phyloP scores from a whole-genome alignment of 2,888 invertebrate genomes.

The Anagyrus pseudococci region DNA sequence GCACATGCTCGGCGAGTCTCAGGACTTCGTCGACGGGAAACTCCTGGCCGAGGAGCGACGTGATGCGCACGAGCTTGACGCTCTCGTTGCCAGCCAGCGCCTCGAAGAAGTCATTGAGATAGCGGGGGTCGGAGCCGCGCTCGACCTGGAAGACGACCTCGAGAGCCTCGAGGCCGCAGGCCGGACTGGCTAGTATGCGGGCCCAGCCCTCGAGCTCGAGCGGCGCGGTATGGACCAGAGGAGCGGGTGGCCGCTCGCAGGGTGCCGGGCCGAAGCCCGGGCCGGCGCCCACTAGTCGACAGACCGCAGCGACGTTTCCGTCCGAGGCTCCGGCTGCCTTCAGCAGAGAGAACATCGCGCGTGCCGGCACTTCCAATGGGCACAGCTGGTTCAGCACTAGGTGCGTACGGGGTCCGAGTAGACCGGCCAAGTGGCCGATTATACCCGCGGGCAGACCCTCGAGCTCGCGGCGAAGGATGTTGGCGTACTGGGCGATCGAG shows the following conservation, averaged over 20 bases:
- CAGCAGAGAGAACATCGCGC: conserved; percentile 64
- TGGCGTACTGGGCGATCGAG: conserved; percentile 64
- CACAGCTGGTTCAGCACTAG: conserved; percentile 64
- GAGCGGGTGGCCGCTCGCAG: conserved; percentile 52
- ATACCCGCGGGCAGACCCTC: conserved; percentile 63
- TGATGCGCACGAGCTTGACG: conserved; percentile 64
- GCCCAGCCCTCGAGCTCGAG: conserved; percentile 65
- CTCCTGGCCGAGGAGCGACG: conserved; percentile 65
- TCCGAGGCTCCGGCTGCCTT: conserved; percentile 66
- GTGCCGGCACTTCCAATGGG: conserved; percentile 64
- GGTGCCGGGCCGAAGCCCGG: conserved; percentile 61
- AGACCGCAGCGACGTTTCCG: conserved; percentile 65
- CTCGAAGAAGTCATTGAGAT: conserved; percentile 64
- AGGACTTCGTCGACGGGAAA: conserved; percentile 64
- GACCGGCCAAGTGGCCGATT: conserved; percentile 64
- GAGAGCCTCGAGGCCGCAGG: conserved; percentile 64
- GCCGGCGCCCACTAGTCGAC: conserved; percentile 63
- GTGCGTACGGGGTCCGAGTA: conserved; percentile 64
- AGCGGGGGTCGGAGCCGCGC: conserved; percentile 59
- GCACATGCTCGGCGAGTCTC: conserved; percentile 62
- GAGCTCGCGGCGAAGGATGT: conserved; percentile 64
- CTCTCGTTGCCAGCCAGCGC: conserved; percentile 65
- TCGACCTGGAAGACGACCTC: conserved; percentile 65
- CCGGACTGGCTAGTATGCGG: conserved; percentile 62
- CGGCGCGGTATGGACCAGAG: conserved; percentile 62